These are phyloP conservation scores for Xestia rhomboidea DNA, from an alignment of 2,888 invertebrate species.

Conservation along the genomic window DNA sequence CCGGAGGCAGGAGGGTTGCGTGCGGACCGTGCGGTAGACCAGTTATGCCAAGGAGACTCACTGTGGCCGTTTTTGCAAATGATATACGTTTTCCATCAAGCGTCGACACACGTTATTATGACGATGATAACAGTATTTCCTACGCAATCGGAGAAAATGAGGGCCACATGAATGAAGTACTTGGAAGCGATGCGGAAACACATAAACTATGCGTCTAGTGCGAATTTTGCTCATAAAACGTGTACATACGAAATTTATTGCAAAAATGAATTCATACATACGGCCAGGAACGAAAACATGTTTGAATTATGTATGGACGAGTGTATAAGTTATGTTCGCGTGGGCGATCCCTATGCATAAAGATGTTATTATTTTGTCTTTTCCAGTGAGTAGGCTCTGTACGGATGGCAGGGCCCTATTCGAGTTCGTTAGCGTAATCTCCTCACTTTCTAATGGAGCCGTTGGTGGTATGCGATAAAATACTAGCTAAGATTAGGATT, in stretches of 20 bases:
- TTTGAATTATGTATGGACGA: conserved; percentile 82
- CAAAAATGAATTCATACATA: conserved; percentile 82
- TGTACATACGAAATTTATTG: conserved; percentile 74
- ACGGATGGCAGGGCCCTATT: conserved; percentile 71
- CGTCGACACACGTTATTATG: conserved; percentile 73
- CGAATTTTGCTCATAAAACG: conserved; percentile 72
- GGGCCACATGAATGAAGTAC: conserved; percentile 49
- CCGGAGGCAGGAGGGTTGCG: conserved; percentile 86
- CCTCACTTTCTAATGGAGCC: conserved; percentile 81
- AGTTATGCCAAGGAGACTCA: conserved; percentile 86
- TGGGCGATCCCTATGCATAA: conserved; percentile 81
- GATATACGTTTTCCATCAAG: conserved; percentile 86
- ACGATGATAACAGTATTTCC: conserved; percentile 71
- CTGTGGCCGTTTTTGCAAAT: conserved; percentile 84
- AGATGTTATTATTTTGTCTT: conserved; percentile 80
- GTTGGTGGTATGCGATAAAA: conserved; percentile 73
- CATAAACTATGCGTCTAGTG: conserved; percentile 64
- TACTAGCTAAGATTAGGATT: too few relatives aligned
- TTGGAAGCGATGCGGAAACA: conserved; percentile 37
- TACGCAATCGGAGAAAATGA: conserved; percentile 51
- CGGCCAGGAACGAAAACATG: conserved; percentile 74
- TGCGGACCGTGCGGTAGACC: conserved; percentile 87
- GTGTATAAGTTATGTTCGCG: conserved; percentile 78
- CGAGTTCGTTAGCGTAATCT: conserved; percentile 82
- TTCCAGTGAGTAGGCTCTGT: conserved; percentile 73